Evolutionary conservation across 2,113 vertebrate genomes (phyloP).

Genomic region (Oryzias woworae): DNA sequence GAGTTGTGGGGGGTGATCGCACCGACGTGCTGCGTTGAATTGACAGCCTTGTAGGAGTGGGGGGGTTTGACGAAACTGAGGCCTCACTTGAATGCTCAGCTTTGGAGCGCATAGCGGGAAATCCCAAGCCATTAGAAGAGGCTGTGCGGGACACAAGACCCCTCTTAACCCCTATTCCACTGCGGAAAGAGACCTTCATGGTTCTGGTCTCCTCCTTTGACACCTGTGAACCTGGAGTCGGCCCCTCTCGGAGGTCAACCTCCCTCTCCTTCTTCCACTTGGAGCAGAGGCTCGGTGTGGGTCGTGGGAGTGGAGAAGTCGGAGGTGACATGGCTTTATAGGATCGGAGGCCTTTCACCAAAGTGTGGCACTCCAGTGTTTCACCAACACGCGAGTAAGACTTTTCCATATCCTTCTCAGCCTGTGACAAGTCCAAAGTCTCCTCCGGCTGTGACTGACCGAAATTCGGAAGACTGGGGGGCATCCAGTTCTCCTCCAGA

Average conservation of each 20-base stretch:
- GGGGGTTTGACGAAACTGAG: slow-evolving; percentile 22
- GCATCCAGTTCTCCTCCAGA: slow-evolving; percentile 44
- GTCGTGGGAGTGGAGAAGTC: slow-evolving; percentile 61
- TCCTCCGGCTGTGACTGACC: slow-evolving; percentile 60
- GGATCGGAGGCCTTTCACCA: slow-evolving; percentile 77
- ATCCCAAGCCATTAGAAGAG: slow-evolving; percentile 47
- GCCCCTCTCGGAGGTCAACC: slow-evolving; percentile 50
- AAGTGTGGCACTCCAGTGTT: slow-evolving; percentile 78
- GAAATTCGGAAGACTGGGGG: slow-evolving; percentile 54
- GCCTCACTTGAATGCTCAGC: slow-evolving; percentile 44
- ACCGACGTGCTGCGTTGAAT: slow-evolving; percentile 52
- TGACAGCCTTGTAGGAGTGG: slow-evolving; percentile 37
- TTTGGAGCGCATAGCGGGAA: slow-evolving; percentile 69
- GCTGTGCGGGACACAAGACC: slow-evolving; percentile 52
- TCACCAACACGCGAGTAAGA: slow-evolving; percentile 68
- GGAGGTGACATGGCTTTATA: slow-evolving; percentile 71
- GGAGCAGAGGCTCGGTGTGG: slow-evolving; percentile 76
- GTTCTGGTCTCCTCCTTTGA: slow-evolving; percentile 58
- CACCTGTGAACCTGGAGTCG: slow-evolving; percentile 20
- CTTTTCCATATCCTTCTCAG: slow-evolving; percentile 42
- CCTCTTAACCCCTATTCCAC: slow-evolving; percentile 67
- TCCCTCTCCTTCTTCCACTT: slow-evolving; percentile 81
- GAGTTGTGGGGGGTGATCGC: slow-evolving; percentile 46
- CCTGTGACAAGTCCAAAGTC: slow-evolving; percentile 31
- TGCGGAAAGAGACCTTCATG: slow-evolving; percentile 56